Evolutionary conservation across 2,113 vertebrate genomes (phyloP).

Genomic region (Azemiops feae): DNA sequence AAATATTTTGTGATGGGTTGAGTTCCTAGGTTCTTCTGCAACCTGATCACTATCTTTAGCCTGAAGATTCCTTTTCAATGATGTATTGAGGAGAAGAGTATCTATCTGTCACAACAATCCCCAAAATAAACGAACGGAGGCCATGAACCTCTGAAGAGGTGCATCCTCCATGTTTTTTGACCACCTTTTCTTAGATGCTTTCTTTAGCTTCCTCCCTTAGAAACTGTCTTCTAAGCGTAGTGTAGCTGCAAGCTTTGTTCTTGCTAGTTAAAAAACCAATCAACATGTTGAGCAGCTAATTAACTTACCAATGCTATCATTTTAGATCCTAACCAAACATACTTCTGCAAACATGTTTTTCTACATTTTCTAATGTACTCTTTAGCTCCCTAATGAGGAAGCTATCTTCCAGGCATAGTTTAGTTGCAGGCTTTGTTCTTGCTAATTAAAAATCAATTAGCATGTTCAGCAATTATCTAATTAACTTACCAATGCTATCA

Average conservation of each 20-base stretch:
- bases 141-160: background rate
- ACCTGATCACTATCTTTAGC: background rate
- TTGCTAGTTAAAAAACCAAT: background rate
- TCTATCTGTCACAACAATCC: background rate
- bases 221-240: background rate
- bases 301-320: too few relatives aligned
- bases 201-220: too few relatives aligned
- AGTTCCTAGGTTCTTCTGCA: background rate
- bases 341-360: background rate
- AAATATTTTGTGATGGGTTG: background rate
- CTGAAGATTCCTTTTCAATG: background rate
- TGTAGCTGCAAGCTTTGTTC: background rate
- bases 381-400: background rate
- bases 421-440: background rate
- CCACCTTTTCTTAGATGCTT: background rate
- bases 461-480: constrained; percentile 59
- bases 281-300: background rate
- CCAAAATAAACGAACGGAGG: background rate
- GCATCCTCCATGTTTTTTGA: background rate
- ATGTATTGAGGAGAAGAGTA: background rate
- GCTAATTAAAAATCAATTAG: background rate
- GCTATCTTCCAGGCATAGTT: background rate
- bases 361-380: background rate
- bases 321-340: too few relatives aligned
- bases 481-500: constrained; percentile 50